Evolutionary conservation across 53 echinoderm and acorn worm species (phyloP), one percentile per base, ranked within the genome.

Genomic region (Henricia sp.): DNA sequence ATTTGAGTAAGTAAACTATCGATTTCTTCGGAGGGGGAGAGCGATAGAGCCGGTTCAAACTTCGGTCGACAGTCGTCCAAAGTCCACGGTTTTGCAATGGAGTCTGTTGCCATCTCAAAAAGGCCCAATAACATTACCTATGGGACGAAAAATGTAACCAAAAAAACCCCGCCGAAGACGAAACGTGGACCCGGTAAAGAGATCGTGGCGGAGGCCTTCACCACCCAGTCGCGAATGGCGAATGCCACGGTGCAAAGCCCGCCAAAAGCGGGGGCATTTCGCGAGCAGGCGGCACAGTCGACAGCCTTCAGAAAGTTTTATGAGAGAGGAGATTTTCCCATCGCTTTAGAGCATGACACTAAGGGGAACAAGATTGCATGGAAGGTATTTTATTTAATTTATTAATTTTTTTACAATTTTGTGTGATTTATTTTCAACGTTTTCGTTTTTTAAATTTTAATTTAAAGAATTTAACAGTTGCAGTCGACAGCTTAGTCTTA

Each of bases 321-420:
- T 86, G 91, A 95, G 67, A 90, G 95, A 83, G 95, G 97, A 76
- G 99, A 99, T 43, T 92, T 99, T 38, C 99, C 99, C 28, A 99
- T 99, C 44, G 99, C 99, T 54, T 73, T 99, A 53, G 99, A 99
- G 50, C 99, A 99, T 62, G 99, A 99, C 89, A 99, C 99, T 52
- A 99, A 99, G 70, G 99, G 99, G 39, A 99, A 99, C 88, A 99
- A 95, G 72, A 99, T 99, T 50, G 99, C 99, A 19, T 99, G 99
- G 99, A 99, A 99, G 92, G 99, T 99, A 69, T 64, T 54, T 6
- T 54, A 23, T 54, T 0, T 54, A 54, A 1, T 54, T 54, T 53
- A 6, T 1, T n/a, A n/a, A n/a, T 10, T 54, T n/a, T n/a, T 21
- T 54, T 12, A n/a, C n/a, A n/a, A n/a, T n/a, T n/a, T n/a, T n/a